These are phyloP conservation scores for Steinernema khuongi DNA, from an alignment of 1,140 invertebrate genomes.

Conservation along the genomic window DNA sequence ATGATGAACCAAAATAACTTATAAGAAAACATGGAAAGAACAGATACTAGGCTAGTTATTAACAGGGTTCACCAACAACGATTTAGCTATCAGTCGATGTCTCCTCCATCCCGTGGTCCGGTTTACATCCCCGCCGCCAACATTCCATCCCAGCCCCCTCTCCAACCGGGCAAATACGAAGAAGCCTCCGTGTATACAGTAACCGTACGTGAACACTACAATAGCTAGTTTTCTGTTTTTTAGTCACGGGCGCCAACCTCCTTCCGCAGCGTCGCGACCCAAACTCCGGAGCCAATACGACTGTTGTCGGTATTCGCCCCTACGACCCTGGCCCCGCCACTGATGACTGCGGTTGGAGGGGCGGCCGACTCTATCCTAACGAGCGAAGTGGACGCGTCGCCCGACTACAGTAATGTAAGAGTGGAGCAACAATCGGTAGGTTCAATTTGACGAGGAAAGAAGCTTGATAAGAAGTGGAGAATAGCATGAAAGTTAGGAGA, in stretches of 20 bases:
- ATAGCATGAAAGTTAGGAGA: too few species aligned
- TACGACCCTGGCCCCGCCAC: background rate
- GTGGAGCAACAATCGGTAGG: background rate
- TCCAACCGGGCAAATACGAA: background rate
- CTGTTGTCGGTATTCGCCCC: background rate
- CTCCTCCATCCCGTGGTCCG: background rate
- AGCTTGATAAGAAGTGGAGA: background rate
- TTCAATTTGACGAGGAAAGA: background rate
- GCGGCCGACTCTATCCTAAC: background rate
- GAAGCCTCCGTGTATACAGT: conserved; percentile 4
- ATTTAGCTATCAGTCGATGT: too few species aligned
- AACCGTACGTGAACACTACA: background rate
- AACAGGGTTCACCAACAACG: too few species aligned
- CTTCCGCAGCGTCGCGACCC: background rate
- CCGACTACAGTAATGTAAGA: background rate
- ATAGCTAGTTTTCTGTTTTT: background rate
- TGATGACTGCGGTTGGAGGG: background rate
- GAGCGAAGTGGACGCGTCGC: background rate
- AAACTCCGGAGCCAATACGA: background rate
- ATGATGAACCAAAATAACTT: too few species aligned
- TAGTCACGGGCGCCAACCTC: background rate
- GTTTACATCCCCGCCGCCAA: background rate
- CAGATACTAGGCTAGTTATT: too few species aligned
- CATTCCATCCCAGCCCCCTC: background rate
- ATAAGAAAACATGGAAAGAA: too few species aligned